These are phyloP conservation scores for Cephalopterus ornatus DNA, from an alignment of 2,113 vertebrate species.

Conservation along the genomic window DNA sequence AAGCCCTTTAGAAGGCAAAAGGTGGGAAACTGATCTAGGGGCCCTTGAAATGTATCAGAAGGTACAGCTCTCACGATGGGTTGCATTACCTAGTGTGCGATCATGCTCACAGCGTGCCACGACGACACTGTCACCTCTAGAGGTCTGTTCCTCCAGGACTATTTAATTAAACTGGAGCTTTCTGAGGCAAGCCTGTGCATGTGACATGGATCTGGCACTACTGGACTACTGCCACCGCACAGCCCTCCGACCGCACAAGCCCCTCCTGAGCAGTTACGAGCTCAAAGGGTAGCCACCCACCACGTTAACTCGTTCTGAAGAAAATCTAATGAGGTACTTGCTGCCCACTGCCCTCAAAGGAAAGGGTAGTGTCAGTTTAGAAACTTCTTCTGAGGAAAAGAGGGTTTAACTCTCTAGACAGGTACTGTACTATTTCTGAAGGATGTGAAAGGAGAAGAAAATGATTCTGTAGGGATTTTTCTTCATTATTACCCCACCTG, in stretches of 20 bases:
- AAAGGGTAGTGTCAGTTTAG: not conserved
- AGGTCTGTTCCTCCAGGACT: not conserved
- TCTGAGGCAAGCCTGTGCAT: not conserved
- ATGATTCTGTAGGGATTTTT: slow-evolving; percentile 52
- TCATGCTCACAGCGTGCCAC: not conserved
- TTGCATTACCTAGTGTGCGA: rapidly evolving
- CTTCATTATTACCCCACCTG: slow-evolving; percentile 49
- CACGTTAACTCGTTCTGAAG: rapidly evolving
- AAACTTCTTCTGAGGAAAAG: not conserved
- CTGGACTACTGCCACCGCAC: not conserved
- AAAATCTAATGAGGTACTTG: rapidly evolving
- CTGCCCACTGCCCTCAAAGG: not conserved
- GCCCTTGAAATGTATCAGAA: not conserved
- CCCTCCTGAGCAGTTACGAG: not conserved
- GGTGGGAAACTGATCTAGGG: not conserved
- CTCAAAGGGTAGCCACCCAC: not conserved
- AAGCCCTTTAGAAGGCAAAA: not conserved
- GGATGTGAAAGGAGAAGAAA: slow-evolving; percentile 49
- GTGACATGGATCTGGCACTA: no score
- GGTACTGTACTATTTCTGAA: slow-evolving; percentile 13
- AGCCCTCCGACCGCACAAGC: rapidly evolving
- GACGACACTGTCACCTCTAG: not conserved
- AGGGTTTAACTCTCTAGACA: slow-evolving; percentile 43
- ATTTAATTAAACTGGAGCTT: not conserved
- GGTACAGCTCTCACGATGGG: rapidly evolving